Conservation (phyloP, 2,888 invertebrate species). For the Trissoscelio sp. region DNA sequence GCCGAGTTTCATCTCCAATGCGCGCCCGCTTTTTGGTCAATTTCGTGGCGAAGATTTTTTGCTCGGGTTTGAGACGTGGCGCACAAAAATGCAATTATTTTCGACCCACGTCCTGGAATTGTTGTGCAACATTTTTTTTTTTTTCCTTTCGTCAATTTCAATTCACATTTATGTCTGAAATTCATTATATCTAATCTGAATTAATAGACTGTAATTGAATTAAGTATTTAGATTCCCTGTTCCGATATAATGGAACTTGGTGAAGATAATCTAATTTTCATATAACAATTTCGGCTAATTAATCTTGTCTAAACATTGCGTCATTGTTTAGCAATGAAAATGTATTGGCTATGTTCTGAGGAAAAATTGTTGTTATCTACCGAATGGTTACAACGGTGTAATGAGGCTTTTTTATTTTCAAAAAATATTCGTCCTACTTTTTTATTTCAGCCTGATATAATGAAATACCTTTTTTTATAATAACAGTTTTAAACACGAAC, state of each 20-base stretch:
- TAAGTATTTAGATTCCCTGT: constrained; percentile 41
- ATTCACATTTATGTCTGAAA: constrained; percentile 16
- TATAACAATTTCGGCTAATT: constrained; percentile 51
- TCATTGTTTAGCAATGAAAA: constrained; percentile 34
- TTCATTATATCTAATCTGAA: constrained; percentile 46
- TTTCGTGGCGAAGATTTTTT: constrained; percentile 54
- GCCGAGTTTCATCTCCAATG: constrained; percentile 53
- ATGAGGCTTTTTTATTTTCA: too few species aligned
- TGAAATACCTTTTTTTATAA: too few species aligned
- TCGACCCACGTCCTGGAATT: neutral
- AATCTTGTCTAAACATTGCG: constrained; percentile 44
- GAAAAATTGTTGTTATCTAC: too few species aligned
- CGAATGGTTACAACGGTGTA: too few species aligned
- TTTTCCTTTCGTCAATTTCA: neutral
- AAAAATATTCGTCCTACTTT: neutral
- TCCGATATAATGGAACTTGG: constrained; percentile 32
- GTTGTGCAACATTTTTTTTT: too few species aligned
- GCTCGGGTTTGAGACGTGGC: constrained; percentile 30
- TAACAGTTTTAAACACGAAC: neutral
- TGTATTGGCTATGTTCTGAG: neutral
- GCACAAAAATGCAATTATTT: constrained; percentile 39
- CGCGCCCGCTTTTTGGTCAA: constrained; percentile 47
- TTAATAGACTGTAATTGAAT: constrained; percentile 56
- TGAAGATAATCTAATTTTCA: constrained; percentile 51
- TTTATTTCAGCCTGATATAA: neutral